Conservation (phyloP, 1,140 invertebrate species). For the Drosophila tristis region DNA sequence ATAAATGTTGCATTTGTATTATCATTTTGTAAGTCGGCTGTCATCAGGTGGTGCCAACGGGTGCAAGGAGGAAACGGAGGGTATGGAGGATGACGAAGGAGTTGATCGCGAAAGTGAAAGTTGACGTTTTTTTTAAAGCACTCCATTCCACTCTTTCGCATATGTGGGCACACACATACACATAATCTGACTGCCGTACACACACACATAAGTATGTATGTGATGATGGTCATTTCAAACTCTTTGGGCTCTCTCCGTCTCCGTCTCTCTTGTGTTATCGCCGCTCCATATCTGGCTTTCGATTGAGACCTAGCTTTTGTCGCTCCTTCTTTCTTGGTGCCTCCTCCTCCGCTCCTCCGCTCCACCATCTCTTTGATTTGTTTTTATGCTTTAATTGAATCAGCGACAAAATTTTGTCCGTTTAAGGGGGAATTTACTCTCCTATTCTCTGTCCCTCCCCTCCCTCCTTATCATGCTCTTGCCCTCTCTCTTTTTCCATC, state of each 20-base stretch:
- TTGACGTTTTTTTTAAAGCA: slow-evolving; percentile 57
- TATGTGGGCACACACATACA: slow-evolving; percentile 7
- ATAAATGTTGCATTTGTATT: slow-evolving; percentile 81
- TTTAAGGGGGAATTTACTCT: slow-evolving; percentile 48
- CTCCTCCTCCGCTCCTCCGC: too few species aligned
- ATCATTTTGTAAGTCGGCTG: slow-evolving; percentile 58
- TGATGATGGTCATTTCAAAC: background rate
- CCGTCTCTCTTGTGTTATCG: slow-evolving; percentile 28
- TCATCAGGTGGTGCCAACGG: slow-evolving; percentile 25
- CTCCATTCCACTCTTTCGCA: slow-evolving; percentile 2
- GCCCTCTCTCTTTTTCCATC: slow-evolving; percentile 5
- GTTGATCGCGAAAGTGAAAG: slow-evolving; percentile 76
- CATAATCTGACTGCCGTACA: background rate
- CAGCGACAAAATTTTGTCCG: slow-evolving; percentile 60
- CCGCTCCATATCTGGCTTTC: slow-evolving; percentile 1
- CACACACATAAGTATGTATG: slow-evolving; percentile 4
- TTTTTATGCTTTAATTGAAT: slow-evolving; percentile 71
- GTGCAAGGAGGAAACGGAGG: slow-evolving; percentile 2
- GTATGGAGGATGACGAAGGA: slow-evolving; percentile 22
- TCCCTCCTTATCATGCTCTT: background rate
- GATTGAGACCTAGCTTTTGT: slow-evolving; percentile 34
- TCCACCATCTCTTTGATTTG: slow-evolving; percentile 17
- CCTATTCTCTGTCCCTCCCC: slow-evolving; percentile 1
- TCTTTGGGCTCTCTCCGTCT: slow-evolving; percentile 51
- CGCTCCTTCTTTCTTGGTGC: too few species aligned